Evolutionary conservation across 2,888 invertebrate genomes (phyloP).

Genomic region (Euspilapteryx auroguttella): DNA sequence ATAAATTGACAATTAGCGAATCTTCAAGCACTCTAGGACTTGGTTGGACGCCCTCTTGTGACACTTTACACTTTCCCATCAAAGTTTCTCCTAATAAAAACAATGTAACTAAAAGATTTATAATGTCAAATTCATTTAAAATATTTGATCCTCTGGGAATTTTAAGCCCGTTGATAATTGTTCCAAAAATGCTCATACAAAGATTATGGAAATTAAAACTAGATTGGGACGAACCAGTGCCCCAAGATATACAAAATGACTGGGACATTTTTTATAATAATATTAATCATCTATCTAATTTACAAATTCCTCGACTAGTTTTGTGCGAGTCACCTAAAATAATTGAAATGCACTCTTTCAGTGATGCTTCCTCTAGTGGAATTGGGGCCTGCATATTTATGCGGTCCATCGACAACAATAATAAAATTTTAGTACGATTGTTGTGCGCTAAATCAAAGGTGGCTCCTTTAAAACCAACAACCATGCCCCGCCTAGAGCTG

Average conservation of each 20-base stretch:
- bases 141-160: conserved; percentile 11
- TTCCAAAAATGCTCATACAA: too few relatives aligned
- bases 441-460: conserved; percentile 12
- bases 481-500: conserved; percentile 14
- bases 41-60: conserved; percentile 8
- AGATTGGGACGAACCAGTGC: conserved; percentile 12
- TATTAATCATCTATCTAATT: conserved; percentile 1
- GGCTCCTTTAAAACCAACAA: conserved; percentile 12
- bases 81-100: conserved; percentile 2
- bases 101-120: conserved; percentile 7
- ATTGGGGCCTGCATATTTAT: conserved; percentile 15
- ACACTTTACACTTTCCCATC: conserved; percentile 10
- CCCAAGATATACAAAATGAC: conserved; percentile 6
- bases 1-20: conserved; percentile 9
- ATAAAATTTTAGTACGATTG: conserved; percentile 7
- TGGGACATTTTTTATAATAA: conserved; percentile 10
- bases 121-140: conserved; percentile 10
- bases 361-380: conserved; percentile 12
- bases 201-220: too few relatives aligned
- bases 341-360: conserved; percentile 13
- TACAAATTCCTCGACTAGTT: neutral
- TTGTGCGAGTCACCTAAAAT: neutral
- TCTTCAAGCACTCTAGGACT: conserved; percentile 10
- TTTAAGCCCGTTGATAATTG: too few relatives aligned
- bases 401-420: conserved; percentile 5